Conservation (phyloP, 2,888 invertebrate species). For the Ornithoptera priamus region DNA sequence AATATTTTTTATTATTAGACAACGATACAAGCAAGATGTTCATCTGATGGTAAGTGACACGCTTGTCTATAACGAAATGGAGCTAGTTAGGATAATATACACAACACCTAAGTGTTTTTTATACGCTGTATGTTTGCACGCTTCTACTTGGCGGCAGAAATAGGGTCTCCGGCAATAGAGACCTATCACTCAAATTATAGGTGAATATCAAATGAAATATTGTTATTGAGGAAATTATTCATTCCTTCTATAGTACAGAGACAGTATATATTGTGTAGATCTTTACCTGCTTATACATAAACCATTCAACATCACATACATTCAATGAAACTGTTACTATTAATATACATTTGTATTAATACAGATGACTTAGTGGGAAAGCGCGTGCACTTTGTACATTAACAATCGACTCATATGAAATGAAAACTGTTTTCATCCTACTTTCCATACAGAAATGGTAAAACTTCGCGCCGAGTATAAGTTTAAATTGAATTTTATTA, state of each 20-base stretch:
- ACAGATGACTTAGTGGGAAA: not conserved
- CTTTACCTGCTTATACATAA: not conserved
- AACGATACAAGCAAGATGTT: too few relatives aligned
- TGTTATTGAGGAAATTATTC: not conserved
- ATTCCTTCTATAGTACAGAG: not conserved
- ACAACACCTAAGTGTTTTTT: too few relatives aligned
- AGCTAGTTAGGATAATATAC: too few relatives aligned
- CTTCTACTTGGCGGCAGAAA: too few relatives aligned
- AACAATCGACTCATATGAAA: constrained; percentile 15
- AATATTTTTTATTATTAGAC: too few relatives aligned
- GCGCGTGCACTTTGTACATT: constrained; percentile 9
- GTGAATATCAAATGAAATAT: too few relatives aligned
- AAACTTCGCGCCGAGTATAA: constrained; percentile 17
- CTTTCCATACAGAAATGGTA: constrained; percentile 13
- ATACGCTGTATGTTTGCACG: too few relatives aligned
- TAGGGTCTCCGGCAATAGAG: too few relatives aligned
- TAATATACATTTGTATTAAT: not conserved
- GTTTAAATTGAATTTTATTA: constrained; percentile 25
- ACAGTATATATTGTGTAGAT: not conserved
- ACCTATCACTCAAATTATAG: too few relatives aligned
- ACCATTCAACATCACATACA: not conserved
- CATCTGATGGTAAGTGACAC: too few relatives aligned
- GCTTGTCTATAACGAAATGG: too few relatives aligned
- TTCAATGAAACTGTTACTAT: not conserved
- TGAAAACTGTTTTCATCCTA: constrained; percentile 13